Evolutionary conservation across 1,140 invertebrate species (phyloP), one percentile per base, ranked within the genome.

Genomic region (Streblospio benedicti): DNA sequence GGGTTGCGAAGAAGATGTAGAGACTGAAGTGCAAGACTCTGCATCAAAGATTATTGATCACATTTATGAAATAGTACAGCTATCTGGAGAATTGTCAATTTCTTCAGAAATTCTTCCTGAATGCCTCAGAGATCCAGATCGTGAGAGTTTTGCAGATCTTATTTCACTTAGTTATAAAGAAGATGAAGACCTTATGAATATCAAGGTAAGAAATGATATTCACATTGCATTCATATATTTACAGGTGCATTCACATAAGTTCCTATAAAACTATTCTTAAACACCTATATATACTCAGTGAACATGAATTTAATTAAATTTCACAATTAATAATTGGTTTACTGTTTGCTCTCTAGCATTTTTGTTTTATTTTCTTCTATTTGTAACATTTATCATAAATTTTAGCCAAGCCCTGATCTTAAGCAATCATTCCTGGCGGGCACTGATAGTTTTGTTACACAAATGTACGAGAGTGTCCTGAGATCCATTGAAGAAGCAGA

Each of bases 1-100:
- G 71, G 73, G 69, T 4, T 74, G 67, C 69, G 71, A 72, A 51
- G 66, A 63, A 51, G 65, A 70, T 38, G 67, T 73, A 27, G 65
- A 64, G 14, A 69, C 64, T 43, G 50, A 74, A 32, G 61, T 73
- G 6, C 61, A 68, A 16, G 69, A 74, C n/a, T 67, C 68, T 6
- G 61, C 65, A 6, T 47, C 61, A 16, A 69, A 70, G 33, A 53
- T 73, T 2, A 52, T 55, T 18, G 69, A 70, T 4, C 44, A 59
- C 52, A n/a, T 71, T 1, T 53, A 69, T 28, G 56, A 51, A 32
- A 49, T 75, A 6, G 71, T 70, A 65, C 62, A 65, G 41, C 62
- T 66, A 4, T 65, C 65, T 28, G 73, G 73, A 16, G 69, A 74
- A 60, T 59, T 74, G 52, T 65, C 72, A 1, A 58, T 74, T 16